phyloP scores from a whole-genome alignment of 2,888 invertebrate species.

The Hyposoter dolosus region DNA sequence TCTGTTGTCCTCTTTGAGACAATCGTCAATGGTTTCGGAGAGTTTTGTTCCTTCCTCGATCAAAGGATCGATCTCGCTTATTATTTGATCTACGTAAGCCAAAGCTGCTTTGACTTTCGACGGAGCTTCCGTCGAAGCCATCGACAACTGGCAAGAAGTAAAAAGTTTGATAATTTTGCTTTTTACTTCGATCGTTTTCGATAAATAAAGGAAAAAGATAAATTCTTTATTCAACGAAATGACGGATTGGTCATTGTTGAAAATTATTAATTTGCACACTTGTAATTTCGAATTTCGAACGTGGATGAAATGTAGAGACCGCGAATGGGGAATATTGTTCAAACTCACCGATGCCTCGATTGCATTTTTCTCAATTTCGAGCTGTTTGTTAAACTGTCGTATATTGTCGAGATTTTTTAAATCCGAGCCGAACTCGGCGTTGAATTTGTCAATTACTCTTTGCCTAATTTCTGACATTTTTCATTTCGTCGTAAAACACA shows the following conservation, averaged over 20 bases:
- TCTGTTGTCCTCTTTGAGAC: constrained; percentile 80
- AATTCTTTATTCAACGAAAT: neutral
- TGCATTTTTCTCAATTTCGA: constrained; percentile 83
- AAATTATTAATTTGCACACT: too few species aligned
- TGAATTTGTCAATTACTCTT: constrained; percentile 86
- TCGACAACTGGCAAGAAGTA: constrained; percentile 86
- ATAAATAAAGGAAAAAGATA: neutral
- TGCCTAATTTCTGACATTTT: constrained; percentile 79
- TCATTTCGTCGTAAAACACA: constrained; percentile 6
- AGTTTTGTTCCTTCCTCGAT: constrained; percentile 83
- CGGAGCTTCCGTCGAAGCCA: constrained; percentile 88
- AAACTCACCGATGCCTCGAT: constrained; percentile 85
- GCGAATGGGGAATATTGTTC: neutral
- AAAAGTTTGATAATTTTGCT: constrained; percentile 25
- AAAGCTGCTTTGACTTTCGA: constrained; percentile 88
- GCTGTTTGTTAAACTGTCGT: constrained; percentile 84
- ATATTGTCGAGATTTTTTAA: constrained; percentile 86
- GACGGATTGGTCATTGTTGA: neutral
- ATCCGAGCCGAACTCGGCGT: constrained; percentile 86
- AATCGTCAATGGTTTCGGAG: constrained; percentile 83
- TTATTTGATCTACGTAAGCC: constrained; percentile 87
- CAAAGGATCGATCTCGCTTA: constrained; percentile 85
- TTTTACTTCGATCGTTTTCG: neutral
- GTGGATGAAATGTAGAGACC: neutral
- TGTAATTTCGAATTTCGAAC: too few species aligned